Conservation (phyloP, 2,113 vertebrate species). For the Talpa occidentalis region DNA sequence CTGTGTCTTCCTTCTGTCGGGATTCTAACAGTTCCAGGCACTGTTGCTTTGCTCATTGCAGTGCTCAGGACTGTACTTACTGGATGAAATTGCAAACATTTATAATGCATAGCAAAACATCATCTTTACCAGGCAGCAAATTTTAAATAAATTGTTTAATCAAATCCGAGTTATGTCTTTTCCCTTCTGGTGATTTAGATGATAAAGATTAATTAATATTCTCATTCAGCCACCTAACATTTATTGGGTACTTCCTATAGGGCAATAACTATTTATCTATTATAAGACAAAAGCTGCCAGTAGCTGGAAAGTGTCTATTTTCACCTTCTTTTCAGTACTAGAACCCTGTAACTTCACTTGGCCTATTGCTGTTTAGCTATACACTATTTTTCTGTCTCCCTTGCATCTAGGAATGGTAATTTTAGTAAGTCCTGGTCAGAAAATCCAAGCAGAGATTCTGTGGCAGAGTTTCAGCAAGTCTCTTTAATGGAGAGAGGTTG, state of each 20-base stretch:
- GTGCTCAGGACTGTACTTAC: neutral
- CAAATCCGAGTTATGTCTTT: neutral
- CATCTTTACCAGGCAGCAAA: neutral
- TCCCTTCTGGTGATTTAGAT: neutral
- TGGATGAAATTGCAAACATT: neutral
- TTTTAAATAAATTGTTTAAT: neutral
- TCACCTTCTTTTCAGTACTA: neutral
- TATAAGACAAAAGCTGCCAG: neutral
- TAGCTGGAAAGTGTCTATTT: neutral
- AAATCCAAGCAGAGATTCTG: neutral
- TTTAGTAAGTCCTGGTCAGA: neutral
- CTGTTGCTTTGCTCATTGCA: neutral
- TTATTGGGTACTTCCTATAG: neutral
- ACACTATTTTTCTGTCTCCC: neutral
- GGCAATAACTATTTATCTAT: neutral
- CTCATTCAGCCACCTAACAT: neutral
- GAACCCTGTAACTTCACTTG: neutral
- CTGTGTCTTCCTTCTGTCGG: neutral
- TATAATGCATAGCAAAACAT: neutral
- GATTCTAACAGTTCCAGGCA: neutral
- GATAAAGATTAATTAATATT: neutral
- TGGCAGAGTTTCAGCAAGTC: neutral
- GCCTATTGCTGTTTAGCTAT: neutral
- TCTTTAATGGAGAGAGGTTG: neutral
- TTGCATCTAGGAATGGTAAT: neutral